Base-by-base conservation (phyloP, 1,140 invertebrate genomes). In the Halictus rubicundus region DNA sequence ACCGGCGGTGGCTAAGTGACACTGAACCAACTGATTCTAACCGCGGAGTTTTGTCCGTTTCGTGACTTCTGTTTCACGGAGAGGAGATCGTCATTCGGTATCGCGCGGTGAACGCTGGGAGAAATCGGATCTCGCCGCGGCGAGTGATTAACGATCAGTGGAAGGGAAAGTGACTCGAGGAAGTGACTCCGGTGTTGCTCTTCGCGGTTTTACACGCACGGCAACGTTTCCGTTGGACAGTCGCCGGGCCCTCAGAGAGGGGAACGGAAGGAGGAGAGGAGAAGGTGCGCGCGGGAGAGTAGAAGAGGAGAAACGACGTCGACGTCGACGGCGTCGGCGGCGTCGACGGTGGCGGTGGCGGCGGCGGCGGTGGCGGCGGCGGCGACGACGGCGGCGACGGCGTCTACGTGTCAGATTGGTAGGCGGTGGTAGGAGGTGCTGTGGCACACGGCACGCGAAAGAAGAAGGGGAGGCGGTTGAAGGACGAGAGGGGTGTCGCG, bases 81-180 rank as follows among this genome's bases (percentile, higher is more conserved):
- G 2, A 12, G 10, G 42, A 46, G 42, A 46, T 46, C 42, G 14
- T 46, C 32, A 12, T 46, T 46, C 12, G 42, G 42, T 46, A 46
- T 46, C 10, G 32, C 42, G 19, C 49, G 49, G 16, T 21, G 49
- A 52, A 52, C 49, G 49, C 9, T 46, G 1, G 42, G 14, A 16
- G 49, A n/a, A n/a, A 52, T 16, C 46, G 14, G 46, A 49, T 49
- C 65, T 42, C 32, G 59, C 21, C 60, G 8, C 32, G 25, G 3
- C 65, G 10, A 78, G 83, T 79, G 80, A 57, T 74, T 66, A 83
- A 59, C 85, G 68, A 82, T 80, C 78, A 79, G 78, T 79, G 68
- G 46, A 39, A 57, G 68, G 68, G 79, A 65, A 59, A 85, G 83
- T 85, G 75, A 75, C 83, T 77, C 59, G 72, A 77, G 78, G 68